Base-by-base conservation (phyloP, 2,888 invertebrate species). In the Agelastica alni region DNA sequence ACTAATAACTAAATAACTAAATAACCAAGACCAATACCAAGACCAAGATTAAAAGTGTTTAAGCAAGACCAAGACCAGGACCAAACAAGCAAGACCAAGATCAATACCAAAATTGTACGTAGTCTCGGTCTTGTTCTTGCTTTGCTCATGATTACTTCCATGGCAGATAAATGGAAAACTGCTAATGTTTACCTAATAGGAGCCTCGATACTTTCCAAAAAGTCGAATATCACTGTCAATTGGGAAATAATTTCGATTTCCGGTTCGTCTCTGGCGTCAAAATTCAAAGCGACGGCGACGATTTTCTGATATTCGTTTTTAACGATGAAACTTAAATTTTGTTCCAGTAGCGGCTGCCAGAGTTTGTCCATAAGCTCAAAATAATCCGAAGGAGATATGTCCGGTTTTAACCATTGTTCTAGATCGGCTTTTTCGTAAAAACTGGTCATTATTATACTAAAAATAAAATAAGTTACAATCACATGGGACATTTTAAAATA, bases 371-470 rank as follows among this genome's bases (percentile, higher is more conserved):
- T 78, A 39, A 91, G 77, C 22, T 84, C 83, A 10, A 79, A 80
- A 73, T 92, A 93, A 72, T 92, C 91, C 0, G 78, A 75, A 4
- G 83, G 79, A 5, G 80, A 76, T 12, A 91, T 85, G 53, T 86
- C 84, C 2, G 88, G 85, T 58, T 85, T 84, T 10, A 92, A 73
- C 83, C 88, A 91, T 70, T 85, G 84, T 69, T 93, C 93, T 64
- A 94, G 71, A 70, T 93, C 93, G 0, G 92, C 93, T 76, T 93
- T 93, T 68, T 85, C 84, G 74, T 89, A 89, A 77, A 93, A 93
- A 70, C 93, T 93, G 3, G 87, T 84, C 0, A 89, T 87, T 56
- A 93, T 87, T 78, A 93, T 91, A 53, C 92, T 92, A 20, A 75
- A 77, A 58, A 31, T 13, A 7, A 47, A 6, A 44, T 4, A 42